Base-by-base conservation (phyloP, 2,113 vertebrate species). In the Anhinga rufa region DNA sequence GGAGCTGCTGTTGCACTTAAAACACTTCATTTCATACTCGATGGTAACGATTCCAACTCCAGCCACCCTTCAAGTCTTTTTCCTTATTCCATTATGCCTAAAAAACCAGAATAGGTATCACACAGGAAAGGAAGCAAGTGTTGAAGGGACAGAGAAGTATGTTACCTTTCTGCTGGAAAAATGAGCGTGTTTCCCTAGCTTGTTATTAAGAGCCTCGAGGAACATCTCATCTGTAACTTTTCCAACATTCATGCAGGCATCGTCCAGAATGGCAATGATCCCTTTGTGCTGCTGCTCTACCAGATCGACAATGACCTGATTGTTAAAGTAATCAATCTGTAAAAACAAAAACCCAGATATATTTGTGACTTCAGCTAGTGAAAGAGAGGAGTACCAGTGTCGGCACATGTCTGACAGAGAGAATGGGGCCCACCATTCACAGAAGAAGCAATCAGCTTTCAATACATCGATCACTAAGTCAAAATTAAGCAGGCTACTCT, bases 291-390 rank as follows among this genome's bases (percentile, higher is more conserved):
- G 99, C 97, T 99, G 99, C 94, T 99, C 99, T 91, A 99, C 99
- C 70, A 99, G 96, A 91, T 99, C 99, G 19, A 99, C 99, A 1
- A 99, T 99, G 93, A 99, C 99, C 98, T 99, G 99, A 78, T 99
- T 99, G 97, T 99, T 99, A 96, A 99, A 99, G 97, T 99, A 99
- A 97, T 99, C 99, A 1, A 99, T 99, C 99, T 99, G 91, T 1
- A 82, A 88, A 64, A 36, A 31, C 84, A 34, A 92, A n/a, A 36
- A 29, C 51, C 20, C 2, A 4, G 36, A 34, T n/a, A 1, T 17
- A 22, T 8, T 31, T 62, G 68, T 61, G 71, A 68, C 25, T 26
- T 15, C 17, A 71, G 64, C 42, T n/a, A 38, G 66, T 34, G 77
- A 26, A 72, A 77, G 24, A 40, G 42, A 16, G 40, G 26, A 9